Evolutionary conservation across 2,113 vertebrate genomes (phyloP), one percentile per base, ranked within the genome.

Genomic region (Bucco capensis): DNA sequence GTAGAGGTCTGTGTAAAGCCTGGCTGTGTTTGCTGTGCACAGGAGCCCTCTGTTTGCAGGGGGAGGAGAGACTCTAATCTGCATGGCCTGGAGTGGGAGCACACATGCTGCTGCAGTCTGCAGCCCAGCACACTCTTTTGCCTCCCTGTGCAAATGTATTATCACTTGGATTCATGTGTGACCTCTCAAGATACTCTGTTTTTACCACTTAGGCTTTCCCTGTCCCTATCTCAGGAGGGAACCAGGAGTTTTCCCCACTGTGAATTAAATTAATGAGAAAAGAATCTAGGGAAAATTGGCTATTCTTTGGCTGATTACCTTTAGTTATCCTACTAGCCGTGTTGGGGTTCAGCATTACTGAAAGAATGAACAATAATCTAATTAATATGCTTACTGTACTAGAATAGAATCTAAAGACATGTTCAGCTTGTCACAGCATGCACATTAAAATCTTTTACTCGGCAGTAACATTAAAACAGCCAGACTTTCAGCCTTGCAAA

Each of bases 241-340:
- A 86, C 28, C 10, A 24, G 2, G 14, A 73, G 47, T 66, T 92
- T 88, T 88, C 62, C 60, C 81, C 77, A 38, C 42, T 78, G 69
- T 65, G 46, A 88, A 90, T 78, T 75, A 95, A 96, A 88, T 93
- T 72, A 94, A 92, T 85, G 86, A 89, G 65, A 86, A 92, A 94
- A 90, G 80, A 67, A 84, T 93, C 50, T 44, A 84, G 74, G 50
- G 66, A 76, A 92, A 92, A 75, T 46, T 51, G 66, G 54, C 46
- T 89, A 47, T 95, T 94, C 74, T 94, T 90, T 80, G 54, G 37
- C 80, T 90, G 90, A 81, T 89, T 84, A 76, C 86, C 57, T 90
- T 88, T 67, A 86, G 83, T 74, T 84, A 69, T 82, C 35, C 70
- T 90, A 46, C 88, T 46, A 38, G 61, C 66, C 3, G 2, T 76